Evolutionary conservation across 2,113 vertebrate species (phyloP).

Genomic region (Gallinago paraguaiae): DNA sequence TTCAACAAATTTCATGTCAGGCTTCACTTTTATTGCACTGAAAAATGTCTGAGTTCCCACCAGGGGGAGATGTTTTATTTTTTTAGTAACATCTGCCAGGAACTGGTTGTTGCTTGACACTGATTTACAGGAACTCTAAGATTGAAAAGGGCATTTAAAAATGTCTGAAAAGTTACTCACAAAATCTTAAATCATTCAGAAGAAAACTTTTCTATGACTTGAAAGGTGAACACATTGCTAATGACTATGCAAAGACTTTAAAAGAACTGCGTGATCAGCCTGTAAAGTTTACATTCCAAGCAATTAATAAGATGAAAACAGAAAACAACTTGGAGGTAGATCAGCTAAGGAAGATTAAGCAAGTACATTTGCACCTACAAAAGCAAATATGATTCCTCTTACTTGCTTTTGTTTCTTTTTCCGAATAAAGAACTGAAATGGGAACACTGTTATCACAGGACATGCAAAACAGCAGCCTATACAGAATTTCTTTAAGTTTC

Average conservation of each 20-base stretch:
- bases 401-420: background rate
- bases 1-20: background rate
- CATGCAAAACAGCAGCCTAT: background rate
- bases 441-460: background rate
- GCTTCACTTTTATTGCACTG: background rate
- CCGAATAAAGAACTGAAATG: background rate
- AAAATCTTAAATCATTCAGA: background rate
- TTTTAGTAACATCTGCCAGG: background rate
- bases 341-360: background rate
- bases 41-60: background rate
- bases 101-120: background rate
- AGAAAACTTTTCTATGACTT: background rate
- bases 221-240: background rate
- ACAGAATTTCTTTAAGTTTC: background rate
- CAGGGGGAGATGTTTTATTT: conserved; percentile 58
- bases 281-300: background rate
- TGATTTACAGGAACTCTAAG: background rate
- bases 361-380: background rate
- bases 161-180: background rate
- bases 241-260: background rate
- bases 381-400: background rate
- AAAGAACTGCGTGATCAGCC: background rate
- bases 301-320: background rate
- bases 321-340: background rate
- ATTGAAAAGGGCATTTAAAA: background rate